Percentiles rank a stretch among this genome's conserved stretches.
Conservation (phyloP, 2,797 vertebrate genomes). For the Brachyrhaphis roseni region DNA sequence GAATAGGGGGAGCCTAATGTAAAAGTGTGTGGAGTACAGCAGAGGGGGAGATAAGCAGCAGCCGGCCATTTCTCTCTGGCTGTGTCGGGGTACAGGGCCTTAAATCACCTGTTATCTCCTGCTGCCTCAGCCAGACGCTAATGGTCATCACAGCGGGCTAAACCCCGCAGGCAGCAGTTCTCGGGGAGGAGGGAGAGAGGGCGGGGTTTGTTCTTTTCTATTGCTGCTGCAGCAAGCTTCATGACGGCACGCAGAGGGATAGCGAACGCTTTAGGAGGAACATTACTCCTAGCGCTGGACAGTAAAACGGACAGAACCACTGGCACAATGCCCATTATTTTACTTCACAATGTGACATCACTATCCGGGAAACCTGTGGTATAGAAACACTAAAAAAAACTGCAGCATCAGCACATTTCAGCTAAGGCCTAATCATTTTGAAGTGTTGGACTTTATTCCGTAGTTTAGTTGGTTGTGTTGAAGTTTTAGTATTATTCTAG, state of each 20-base stretch:
- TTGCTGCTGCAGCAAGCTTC: slow-evolving; percentile 30
- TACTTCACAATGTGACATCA: slow-evolving; percentile 42
- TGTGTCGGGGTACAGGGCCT: slow-evolving; percentile 70
- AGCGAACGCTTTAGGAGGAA: slow-evolving; percentile 22
- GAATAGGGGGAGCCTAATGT: slow-evolving; percentile 76
- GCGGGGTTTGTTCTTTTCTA: slow-evolving; percentile 10
- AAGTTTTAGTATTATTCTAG: neutral
- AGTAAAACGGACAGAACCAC: slow-evolving; percentile 15
- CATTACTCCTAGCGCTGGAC: slow-evolving; percentile 49
- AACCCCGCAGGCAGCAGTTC: slow-evolving; percentile 61
- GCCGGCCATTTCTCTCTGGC: slow-evolving; percentile 75
- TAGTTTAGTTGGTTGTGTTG: neutral
- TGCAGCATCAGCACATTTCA: neutral
- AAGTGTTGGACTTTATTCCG: neutral
- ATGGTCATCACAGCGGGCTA: slow-evolving; percentile 79
- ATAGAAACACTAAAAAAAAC: neutral
- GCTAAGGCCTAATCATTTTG: neutral
- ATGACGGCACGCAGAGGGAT: slow-evolving; percentile 27
- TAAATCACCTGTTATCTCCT: slow-evolving; percentile 86
- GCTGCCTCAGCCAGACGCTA: slow-evolving; percentile 80
- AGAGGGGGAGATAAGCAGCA: slow-evolving; percentile 76
- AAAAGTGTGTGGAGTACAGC: slow-evolving; percentile 81
- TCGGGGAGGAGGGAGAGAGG: neutral
- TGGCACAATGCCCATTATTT: slow-evolving; percentile 41
- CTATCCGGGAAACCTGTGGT: slow-evolving; percentile 1